A percentile compares a stretch with the other conserved stretches of the same genome.
These are phyloP conservation scores for Petromus typicus DNA, from an alignment of 2,113 vertebrate species.

Conservation along the genomic window DNA sequence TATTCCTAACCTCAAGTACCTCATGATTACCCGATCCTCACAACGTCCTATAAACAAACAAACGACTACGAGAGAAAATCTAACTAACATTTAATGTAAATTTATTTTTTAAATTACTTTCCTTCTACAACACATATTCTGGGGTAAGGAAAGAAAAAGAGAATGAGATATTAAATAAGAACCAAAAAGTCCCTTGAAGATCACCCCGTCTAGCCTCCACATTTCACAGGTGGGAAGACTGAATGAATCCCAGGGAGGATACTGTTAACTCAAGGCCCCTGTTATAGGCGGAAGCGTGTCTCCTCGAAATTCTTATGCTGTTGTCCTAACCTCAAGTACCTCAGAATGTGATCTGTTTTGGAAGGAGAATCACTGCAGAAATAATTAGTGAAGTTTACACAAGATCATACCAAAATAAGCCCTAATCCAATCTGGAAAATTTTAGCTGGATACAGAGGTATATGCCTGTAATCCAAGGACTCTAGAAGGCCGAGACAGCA, in stretches of 20 bases:
- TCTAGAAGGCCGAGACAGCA: not conserved
- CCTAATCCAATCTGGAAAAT: not conserved
- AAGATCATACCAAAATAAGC: not conserved
- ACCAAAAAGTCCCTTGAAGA: not conserved
- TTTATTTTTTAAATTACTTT: constrained; percentile 8
- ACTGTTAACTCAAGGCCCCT: not conserved
- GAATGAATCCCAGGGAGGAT: not conserved
- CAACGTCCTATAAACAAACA: not conserved
- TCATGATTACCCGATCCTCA: not conserved
- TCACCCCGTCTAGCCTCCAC: not conserved
- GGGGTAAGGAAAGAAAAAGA: not conserved
- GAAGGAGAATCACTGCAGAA: not conserved
- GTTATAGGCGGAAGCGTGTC: not conserved
- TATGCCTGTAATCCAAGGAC: not conserved
- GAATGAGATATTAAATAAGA: not conserved
- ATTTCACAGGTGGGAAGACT: not conserved
- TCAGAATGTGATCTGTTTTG: not conserved
- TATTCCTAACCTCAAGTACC: not conserved
- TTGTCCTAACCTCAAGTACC: not conserved
- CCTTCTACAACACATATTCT: not conserved
- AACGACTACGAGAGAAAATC: not conserved
- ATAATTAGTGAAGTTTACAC: not conserved
- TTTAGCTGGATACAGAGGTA: not conserved
- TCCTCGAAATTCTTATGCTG: not conserved
- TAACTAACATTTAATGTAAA: not conserved